Evolutionary conservation across 2,888 invertebrate species (phyloP), one percentile per base, ranked within the genome.

Genomic region (Argyra leucocephala): DNA sequence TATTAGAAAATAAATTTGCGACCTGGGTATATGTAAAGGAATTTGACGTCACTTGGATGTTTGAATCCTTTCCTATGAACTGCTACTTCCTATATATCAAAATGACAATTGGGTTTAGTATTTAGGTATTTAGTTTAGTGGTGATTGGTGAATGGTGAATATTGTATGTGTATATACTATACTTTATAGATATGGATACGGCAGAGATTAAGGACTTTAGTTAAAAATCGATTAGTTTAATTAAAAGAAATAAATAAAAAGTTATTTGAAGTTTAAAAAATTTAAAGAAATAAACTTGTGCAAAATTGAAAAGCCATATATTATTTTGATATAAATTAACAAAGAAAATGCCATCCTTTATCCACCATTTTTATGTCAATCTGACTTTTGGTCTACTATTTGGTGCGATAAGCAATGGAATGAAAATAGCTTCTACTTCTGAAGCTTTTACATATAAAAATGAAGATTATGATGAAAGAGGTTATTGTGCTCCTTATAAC

Each of bases 401-500:
- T 48, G 48, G 48, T 48, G 48, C 18, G 12, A 12, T 48, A 48
- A 48, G 9, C 18, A 48, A 2, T 1, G 48, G 15, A 48, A 48
- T 15, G 15, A 48, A 48, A 48, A 48, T 48, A 48, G 18, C 18
- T 48, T 48, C 48, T 18, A 2, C 48, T 12, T 48, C 48, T 12
- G 48, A 48, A 12, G 15, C 48, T 2, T 2, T 18, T 48, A 12
- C 21, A 36, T 26, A 36, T 7, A 66, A 57, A 37, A 37, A 48
- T 57, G 64, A 66, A 57, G 64, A 69, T 60, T 67, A 71, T 23
- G 74, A 76, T 59, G 78, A 78, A 67, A 75, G 74, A 66, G 90
- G 92, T 67, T 91, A 90, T 78, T 95, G 95, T 82, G 90, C 89
- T 65, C 88, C 89, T 57, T 95, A 95, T 79, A 88, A 87, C 82